phyloP scores from a whole-genome alignment of 2,888 invertebrate genomes.

The Cosmia trapezina region DNA sequence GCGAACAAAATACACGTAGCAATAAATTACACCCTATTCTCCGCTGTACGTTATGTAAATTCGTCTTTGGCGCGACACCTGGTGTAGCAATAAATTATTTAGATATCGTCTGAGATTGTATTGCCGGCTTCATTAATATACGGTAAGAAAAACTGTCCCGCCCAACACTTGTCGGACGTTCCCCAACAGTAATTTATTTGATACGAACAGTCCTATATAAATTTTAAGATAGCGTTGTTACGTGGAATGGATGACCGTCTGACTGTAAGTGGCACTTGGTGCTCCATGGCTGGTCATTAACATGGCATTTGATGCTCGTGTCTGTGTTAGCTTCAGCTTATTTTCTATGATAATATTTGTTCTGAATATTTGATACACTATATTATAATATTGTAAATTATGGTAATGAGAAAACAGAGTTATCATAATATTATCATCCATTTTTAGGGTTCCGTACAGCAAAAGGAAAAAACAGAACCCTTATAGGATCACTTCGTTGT shows the following conservation, averaged over 20 bases:
- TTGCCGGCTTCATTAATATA: slow-evolving; percentile 83
- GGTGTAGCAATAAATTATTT: slow-evolving; percentile 85
- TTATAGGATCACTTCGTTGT: too few species aligned
- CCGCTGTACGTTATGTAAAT: slow-evolving; percentile 79
- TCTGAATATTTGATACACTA: slow-evolving; percentile 19
- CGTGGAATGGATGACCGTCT: slow-evolving; percentile 23
- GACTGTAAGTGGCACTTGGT: slow-evolving; percentile 38
- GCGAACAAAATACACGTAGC: slow-evolving; percentile 76
- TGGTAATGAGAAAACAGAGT: not conserved
- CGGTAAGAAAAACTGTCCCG: slow-evolving; percentile 81
- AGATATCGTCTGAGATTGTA: slow-evolving; percentile 85
- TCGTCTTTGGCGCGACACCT: slow-evolving; percentile 82
- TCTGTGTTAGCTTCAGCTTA: slow-evolving; percentile 22
- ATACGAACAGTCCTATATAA: slow-evolving; percentile 60
- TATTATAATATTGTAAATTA: slow-evolving; percentile 30
- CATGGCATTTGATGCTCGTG: slow-evolving; percentile 17
- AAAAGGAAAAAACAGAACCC: too few species aligned
- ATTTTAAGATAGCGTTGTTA: slow-evolving; percentile 57
- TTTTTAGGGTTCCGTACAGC: too few species aligned
- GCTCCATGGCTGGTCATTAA: slow-evolving; percentile 43
- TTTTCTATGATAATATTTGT: slow-evolving; percentile 16
- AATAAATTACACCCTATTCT: slow-evolving; percentile 76
- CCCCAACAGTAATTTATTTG: slow-evolving; percentile 68
- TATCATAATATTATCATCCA: not conserved
- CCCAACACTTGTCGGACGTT: slow-evolving; percentile 73